Evolutionary conservation across 2,797 vertebrate species (phyloP).

Genomic region (Schizopygopsis pylzovi): DNA sequence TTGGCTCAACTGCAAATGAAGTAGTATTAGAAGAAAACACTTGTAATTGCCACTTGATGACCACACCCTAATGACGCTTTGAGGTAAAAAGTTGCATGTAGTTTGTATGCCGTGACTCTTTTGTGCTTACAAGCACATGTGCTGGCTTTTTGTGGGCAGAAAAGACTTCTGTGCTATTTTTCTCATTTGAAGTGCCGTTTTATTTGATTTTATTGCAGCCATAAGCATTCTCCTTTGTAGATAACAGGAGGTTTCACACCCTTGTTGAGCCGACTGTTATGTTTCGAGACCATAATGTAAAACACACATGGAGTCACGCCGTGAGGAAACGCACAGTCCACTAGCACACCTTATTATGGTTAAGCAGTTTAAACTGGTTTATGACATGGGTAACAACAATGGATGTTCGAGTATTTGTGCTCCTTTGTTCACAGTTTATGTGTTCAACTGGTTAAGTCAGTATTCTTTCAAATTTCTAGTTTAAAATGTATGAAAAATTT

Average conservation of each 20-base stretch:
- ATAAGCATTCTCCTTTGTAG: slow-evolving; percentile 54
- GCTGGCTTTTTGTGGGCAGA: slow-evolving; percentile 37
- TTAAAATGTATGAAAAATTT: not conserved
- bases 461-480: not conserved
- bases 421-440: not conserved
- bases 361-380: slow-evolving; percentile 35
- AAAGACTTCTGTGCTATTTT: slow-evolving; percentile 45
- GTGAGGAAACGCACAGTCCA: slow-evolving; percentile 36
- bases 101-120: slow-evolving; percentile 9
- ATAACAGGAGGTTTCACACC: slow-evolving; percentile 61
- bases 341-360: slow-evolving; percentile 36
- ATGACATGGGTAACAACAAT: slow-evolving; percentile 4
- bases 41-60: slow-evolving; percentile 22
- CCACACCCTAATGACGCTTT: slow-evolving; percentile 18
- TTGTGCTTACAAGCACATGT: slow-evolving; percentile 25
- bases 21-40: slow-evolving; percentile 4
- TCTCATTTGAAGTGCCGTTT: slow-evolving; percentile 57
- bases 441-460: not conserved
- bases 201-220: slow-evolving; percentile 59
- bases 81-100: slow-evolving; percentile 25
- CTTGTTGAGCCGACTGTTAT: slow-evolving; percentile 45
- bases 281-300: slow-evolving; percentile 35
- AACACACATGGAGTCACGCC: slow-evolving; percentile 45
- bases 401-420: not conserved
- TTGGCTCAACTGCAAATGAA: not conserved